These are phyloP conservation scores for Halictus ligatus DNA, from an alignment of 2,888 invertebrate genomes.

Conservation along the genomic window DNA sequence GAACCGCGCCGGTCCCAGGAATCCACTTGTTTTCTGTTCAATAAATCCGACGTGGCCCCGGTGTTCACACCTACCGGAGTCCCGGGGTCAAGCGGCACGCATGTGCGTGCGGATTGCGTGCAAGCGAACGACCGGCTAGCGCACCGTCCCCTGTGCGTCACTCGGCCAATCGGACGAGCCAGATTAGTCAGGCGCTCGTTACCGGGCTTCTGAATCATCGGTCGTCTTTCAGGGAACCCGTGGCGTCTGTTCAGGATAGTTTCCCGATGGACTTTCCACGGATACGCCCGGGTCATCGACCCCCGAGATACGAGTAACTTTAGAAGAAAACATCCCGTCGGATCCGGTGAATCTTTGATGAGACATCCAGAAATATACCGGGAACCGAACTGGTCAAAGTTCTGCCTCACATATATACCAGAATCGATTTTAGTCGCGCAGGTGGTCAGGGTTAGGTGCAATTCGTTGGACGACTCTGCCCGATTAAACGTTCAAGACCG, in stretches of 20 bases:
- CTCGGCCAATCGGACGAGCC: constrained; percentile 54
- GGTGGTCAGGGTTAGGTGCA: neutral
- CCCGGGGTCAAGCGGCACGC: constrained; percentile 26
- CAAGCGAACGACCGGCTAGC: constrained; percentile 22
- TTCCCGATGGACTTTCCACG: neutral
- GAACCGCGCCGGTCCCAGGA: constrained; percentile 61
- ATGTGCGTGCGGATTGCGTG: constrained; percentile 42
- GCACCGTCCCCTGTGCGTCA: constrained; percentile 58
- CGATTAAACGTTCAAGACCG: neutral
- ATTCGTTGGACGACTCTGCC: neutral
- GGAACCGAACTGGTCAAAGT: neutral
- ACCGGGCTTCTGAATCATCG: constrained; percentile 48
- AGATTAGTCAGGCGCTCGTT: constrained; percentile 47
- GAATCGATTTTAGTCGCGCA: neutral
- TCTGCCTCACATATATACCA: neutral
- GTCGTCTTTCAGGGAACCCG: constrained; percentile 2
- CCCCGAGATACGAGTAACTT: neutral
- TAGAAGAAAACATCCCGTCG: neutral
- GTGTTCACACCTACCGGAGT: constrained; percentile 41
- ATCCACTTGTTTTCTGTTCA: constrained; percentile 60
- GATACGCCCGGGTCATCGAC: neutral
- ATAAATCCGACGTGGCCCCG: constrained; percentile 50
- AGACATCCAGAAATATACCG: neutral
- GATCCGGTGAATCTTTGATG: neutral
- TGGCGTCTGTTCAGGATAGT: neutral